Percentiles rank a stretch among this genome's conserved stretches.
phyloP scores from a whole-genome alignment of 2,888 invertebrate species.

The Acanthoscelides obtectus region DNA sequence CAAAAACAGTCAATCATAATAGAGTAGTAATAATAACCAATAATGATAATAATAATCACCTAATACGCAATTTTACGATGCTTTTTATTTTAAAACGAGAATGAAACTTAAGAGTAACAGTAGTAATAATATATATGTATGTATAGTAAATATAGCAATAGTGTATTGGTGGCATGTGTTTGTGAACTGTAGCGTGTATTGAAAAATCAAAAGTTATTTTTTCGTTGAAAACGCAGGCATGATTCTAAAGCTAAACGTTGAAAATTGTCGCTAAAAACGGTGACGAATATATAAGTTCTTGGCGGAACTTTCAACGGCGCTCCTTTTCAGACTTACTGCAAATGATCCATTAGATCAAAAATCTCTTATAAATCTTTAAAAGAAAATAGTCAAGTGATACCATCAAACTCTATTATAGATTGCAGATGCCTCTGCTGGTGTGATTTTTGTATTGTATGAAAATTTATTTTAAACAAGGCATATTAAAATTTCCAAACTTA shows the following conservation, averaged over 20 bases:
- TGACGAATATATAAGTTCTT: neutral
- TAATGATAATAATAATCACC: neutral
- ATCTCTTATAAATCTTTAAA: too few species aligned
- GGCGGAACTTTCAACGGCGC: neutral
- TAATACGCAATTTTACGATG: neutral
- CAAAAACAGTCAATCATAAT: neutral
- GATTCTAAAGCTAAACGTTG: neutral
- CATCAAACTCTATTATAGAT: too few species aligned
- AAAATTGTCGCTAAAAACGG: neutral
- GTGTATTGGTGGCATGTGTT: neutral
- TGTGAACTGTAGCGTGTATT: neutral
- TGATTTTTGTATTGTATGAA: too few species aligned
- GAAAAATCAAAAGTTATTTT: neutral
- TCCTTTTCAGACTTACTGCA: neutral
- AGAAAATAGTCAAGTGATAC: too few species aligned
- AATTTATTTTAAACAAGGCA: too few species aligned
- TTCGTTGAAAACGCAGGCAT: neutral
- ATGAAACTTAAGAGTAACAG: neutral
- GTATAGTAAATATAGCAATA: neutral
- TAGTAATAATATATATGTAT: neutral
- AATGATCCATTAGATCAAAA: neutral
- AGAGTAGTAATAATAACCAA: neutral
- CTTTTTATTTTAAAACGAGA: neutral
- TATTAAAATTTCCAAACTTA: too few species aligned
- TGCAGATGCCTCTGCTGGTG: too few species aligned